Conservation (phyloP, 2,888 invertebrate genomes). For the Drosophila pseudotalamancana region DNA sequence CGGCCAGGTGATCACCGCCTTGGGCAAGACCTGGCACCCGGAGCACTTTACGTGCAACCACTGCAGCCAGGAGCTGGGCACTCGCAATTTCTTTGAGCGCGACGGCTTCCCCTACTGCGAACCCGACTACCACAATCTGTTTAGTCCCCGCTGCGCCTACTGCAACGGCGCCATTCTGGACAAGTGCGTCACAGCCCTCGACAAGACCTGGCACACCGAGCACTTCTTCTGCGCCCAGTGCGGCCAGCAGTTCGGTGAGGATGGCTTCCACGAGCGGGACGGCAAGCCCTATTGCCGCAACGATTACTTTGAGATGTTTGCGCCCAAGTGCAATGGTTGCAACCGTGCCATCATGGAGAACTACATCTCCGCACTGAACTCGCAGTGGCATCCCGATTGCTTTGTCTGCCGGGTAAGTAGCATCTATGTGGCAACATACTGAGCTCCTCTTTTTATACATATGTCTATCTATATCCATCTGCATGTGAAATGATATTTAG, state of each 20-base stretch:
- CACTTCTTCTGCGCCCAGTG: conserved; percentile 99
- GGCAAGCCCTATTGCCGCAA: conserved; percentile 98
- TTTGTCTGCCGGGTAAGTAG: conserved; percentile 98
- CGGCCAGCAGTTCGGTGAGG: conserved; percentile 98
- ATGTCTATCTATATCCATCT: conserved; percentile 17
- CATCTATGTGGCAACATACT: background rate
- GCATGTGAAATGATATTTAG: conserved; percentile 85
- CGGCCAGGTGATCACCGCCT: conserved; percentile 96
- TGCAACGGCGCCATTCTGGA: conserved; percentile 99
- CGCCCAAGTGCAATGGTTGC: conserved; percentile 98
- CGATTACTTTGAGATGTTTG: conserved; percentile 99
- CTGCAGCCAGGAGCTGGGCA: conserved; percentile 98
- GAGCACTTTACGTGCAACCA: conserved; percentile 99
- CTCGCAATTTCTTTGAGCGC: conserved; percentile 99
- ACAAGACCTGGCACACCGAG: conserved; percentile 99
- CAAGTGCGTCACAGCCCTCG: conserved; percentile 99
- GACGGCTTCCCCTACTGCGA: conserved; percentile 99
- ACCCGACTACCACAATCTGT: conserved; percentile 98
- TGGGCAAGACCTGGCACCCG: conserved; percentile 99
- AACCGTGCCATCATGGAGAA: conserved; percentile 98
- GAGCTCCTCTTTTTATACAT: conserved; percentile 49
- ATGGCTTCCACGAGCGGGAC: conserved; percentile 98
- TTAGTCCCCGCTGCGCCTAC: conserved; percentile 99
- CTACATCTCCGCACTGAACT: conserved; percentile 98
- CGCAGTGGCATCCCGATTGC: conserved; percentile 99